These are phyloP conservation scores for Orcinus orca DNA, from an alignment of 2,113 vertebrate genomes.

Conservation along the genomic window DNA sequence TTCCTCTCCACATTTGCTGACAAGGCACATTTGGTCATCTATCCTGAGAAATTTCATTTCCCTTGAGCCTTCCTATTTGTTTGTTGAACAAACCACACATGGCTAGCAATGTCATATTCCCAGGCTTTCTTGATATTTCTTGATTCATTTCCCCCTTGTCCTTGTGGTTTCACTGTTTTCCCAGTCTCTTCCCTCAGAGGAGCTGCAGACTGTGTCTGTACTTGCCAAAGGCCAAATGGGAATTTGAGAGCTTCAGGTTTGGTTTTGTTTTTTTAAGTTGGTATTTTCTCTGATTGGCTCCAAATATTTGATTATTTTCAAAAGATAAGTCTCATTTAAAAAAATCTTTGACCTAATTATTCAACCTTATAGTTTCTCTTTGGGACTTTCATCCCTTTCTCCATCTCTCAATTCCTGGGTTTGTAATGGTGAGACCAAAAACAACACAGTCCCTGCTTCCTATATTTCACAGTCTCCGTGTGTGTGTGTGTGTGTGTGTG, in stretches of 20 bases:
- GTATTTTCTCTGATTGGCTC: conserved; percentile 32
- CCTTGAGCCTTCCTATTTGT: conserved; percentile 51
- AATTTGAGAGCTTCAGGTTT: not conserved
- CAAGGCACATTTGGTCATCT: conserved; percentile 29
- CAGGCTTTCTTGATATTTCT: conserved; percentile 48
- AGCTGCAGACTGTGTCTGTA: not conserved
- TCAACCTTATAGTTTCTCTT: not conserved
- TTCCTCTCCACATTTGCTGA: not conserved
- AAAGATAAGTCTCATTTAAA: not conserved
- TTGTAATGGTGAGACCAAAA: not conserved
- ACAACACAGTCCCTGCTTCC: not conserved
- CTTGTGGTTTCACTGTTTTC: conserved; percentile 22
- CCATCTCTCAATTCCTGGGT: not conserved
- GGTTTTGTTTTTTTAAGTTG: not conserved
- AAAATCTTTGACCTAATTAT: not conserved
- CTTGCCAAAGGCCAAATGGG: conserved; percentile 35
- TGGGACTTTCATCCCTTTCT: not conserved
- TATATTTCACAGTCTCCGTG: not conserved
- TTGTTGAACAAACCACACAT: conserved; percentile 58
- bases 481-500: not conserved
- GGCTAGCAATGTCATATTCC: conserved; percentile 50
- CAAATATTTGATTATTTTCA: conserved; percentile 51
- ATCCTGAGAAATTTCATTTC: conserved; percentile 62
- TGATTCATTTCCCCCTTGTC: conserved; percentile 46
- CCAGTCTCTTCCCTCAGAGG: not conserved